phyloP scores from a whole-genome alignment of 1,140 invertebrate species.

The Yoshiicerus persimilis region DNA sequence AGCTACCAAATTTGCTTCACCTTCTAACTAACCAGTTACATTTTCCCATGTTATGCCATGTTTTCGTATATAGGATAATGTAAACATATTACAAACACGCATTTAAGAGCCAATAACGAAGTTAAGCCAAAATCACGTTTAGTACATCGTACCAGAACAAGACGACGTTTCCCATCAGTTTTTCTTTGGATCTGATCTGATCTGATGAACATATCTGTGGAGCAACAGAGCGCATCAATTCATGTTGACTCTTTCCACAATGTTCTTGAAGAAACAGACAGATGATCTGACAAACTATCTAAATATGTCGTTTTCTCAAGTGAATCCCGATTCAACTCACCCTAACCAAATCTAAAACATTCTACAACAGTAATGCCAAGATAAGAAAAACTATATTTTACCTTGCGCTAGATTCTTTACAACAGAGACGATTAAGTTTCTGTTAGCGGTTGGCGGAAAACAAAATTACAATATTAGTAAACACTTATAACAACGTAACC shows the following conservation, averaged over 20 bases:
- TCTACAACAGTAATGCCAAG: no score
- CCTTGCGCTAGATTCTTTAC: neutral
- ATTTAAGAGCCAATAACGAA: neutral
- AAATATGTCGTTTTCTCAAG: neutral
- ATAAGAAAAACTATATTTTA: neutral
- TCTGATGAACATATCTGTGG: neutral
- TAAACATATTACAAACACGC: neutral
- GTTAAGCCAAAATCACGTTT: neutral
- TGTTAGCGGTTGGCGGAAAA: neutral
- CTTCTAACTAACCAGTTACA: neutral
- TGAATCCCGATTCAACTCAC: neutral
- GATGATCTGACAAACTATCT: neutral
- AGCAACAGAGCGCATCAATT: neutral
- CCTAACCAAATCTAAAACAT: neutral
- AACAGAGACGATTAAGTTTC: neutral
- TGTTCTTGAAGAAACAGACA: neutral
- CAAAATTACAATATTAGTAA: neutral
- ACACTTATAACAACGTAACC: no score
- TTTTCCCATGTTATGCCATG: neutral
- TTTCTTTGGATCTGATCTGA: neutral
- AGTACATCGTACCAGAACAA: neutral
- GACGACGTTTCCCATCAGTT: neutral
- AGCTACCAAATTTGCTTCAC: neutral
- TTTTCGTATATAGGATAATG: no score
- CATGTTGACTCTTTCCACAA: neutral